Evolutionary conservation across 2,113 vertebrate species (phyloP), one percentile per base, ranked within the genome.

Genomic region (Orcinus orca): DNA sequence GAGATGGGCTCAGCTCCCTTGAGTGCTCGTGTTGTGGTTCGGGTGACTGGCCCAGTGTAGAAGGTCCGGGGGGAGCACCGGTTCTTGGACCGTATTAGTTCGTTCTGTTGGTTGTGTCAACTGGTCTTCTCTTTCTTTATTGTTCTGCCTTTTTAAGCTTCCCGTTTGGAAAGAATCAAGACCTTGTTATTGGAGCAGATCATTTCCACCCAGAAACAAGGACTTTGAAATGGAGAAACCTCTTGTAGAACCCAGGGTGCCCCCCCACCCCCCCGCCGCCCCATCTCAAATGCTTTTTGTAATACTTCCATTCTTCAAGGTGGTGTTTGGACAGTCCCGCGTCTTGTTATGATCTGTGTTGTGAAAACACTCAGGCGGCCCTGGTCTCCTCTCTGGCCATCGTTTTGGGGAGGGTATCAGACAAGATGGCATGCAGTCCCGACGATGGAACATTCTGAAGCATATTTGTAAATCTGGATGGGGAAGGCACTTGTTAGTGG

Each of bases 1-100:
- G 7, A 3, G 1, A 0, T 15, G 5, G 31, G 47, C 4, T 2
- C 18, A 11, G 10, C 18, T 58, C 50, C 33, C 18, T 0, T 10
- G 33, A 14, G 41, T 1, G 33, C 71, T n/a, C 13, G 3, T 13
- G 87, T 29, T 6, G 11, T 53, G 23, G 0, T 62, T n/a, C 0
- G 0, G 10, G 6, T 14, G n/a, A 29, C 14, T 1, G 36, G 36
- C n/a, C 65, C 47, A n/a, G n/a, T 0, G 18, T 6, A 14, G 47
- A 47, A 36, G 58, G 58, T 10, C 71, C 47, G 26, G 38, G 84
- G 38, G 6, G 31, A n/a, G 36, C 0, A 0, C 58, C 41, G n/a
- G 55, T 23, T 67, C 26, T 55, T n/a, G 23, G 31, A 23, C 21
- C 3, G 5, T 5, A 3, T 9, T 50, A 13, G 11, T 53, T 53